These are phyloP conservation scores for Salvator merianae DNA, from an alignment of 2,113 vertebrate genomes.

Conservation along the genomic window DNA sequence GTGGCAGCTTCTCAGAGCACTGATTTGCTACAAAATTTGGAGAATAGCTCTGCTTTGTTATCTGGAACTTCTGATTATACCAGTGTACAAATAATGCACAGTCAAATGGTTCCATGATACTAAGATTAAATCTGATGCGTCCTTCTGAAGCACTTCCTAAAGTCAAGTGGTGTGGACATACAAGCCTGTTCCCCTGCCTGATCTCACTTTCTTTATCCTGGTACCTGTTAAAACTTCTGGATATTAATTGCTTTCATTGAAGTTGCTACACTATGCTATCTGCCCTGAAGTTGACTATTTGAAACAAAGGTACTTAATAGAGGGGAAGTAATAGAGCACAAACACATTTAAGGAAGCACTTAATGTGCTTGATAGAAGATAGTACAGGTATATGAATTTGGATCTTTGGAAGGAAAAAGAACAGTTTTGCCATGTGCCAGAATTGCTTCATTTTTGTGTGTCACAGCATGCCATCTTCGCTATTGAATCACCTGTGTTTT, in stretches of 20 bases:
- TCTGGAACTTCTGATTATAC: neutral
- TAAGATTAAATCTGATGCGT: neutral
- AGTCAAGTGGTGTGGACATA: neutral
- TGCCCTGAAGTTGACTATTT: neutral
- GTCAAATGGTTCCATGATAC: neutral
- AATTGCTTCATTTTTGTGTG: conserved; percentile 21
- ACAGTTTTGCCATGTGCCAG: neutral
- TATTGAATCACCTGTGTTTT: neutral
- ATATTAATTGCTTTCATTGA: neutral
- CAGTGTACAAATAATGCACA: neutral
- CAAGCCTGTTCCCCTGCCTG: too few relatives aligned
- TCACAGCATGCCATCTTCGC: neutral
- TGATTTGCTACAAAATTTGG: neutral
- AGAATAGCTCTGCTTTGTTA: neutral
- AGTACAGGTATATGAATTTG: neutral
- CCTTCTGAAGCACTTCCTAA: neutral
- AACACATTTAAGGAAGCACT: neutral
- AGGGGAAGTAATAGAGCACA: neutral
- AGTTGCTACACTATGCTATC: neutral
- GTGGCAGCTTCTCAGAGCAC: neutral
- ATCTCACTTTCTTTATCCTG: neutral
- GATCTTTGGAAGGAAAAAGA: conserved; percentile 12
- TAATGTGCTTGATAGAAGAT: neutral
- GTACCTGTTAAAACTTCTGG: neutral
- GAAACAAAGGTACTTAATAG: neutral